phyloP scores from a whole-genome alignment of 2,888 invertebrate genomes.

The Andrena praecox region DNA sequence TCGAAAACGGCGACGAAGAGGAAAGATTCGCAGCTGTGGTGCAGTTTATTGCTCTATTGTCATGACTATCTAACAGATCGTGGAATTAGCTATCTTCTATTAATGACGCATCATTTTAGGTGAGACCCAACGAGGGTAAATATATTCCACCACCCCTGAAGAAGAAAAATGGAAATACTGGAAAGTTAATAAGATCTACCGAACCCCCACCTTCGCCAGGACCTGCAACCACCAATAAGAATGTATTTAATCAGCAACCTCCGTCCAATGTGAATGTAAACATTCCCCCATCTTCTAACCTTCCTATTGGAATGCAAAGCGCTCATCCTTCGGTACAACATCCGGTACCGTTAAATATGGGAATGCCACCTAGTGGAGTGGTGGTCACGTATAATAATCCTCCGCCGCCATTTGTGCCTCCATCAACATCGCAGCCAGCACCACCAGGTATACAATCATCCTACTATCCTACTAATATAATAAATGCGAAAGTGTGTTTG shows the following conservation, averaged over 20 bases:
- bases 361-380: constrained; percentile 82
- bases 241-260: constrained; percentile 81
- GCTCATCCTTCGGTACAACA: constrained; percentile 80
- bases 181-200: constrained; percentile 89
- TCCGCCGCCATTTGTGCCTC: constrained; percentile 82
- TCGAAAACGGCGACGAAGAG: constrained; percentile 98
- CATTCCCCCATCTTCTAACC: constrained; percentile 79
- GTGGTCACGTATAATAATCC: constrained; percentile 81
- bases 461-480: too few relatives aligned
- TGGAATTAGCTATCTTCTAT: neutral
- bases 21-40: constrained; percentile 94
- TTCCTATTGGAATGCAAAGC: constrained; percentile 80
- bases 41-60: constrained; percentile 39
- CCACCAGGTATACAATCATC: constrained; percentile 70
- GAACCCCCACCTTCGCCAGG: constrained; percentile 86
- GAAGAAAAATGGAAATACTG: constrained; percentile 89
- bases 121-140: constrained; percentile 86
- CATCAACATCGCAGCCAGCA: constrained; percentile 80
- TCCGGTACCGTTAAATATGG: constrained; percentile 81
- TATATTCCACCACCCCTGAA: constrained; percentile 93
- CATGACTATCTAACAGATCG: constrained; percentile 4
- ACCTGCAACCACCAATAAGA: constrained; percentile 78
- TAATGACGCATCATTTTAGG: constrained; percentile 62
- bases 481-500: too few relatives aligned
- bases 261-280: constrained; percentile 75